Conservation (phyloP, 2,888 invertebrate genomes). For the Meandrusa payeni region DNA sequence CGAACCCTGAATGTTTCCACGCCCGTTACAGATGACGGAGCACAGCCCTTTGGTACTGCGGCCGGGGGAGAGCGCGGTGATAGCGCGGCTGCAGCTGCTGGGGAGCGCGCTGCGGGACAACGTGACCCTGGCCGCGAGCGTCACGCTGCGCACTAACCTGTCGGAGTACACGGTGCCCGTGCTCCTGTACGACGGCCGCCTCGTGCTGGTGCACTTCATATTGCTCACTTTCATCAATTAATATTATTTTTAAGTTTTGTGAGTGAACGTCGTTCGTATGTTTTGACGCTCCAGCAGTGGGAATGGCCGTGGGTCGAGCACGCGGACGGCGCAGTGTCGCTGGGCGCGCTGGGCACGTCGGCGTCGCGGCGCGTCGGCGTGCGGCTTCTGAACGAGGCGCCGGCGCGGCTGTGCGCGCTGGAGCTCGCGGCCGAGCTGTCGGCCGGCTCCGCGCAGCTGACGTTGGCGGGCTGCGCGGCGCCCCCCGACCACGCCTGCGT, state of each 20-base stretch:
- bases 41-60: background rate
- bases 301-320: conserved; percentile 49
- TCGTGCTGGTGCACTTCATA: conserved; percentile 60
- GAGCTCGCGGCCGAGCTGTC: conserved; percentile 37
- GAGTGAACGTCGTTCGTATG: no score
- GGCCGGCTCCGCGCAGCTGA: conserved; percentile 35
- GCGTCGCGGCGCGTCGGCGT: conserved; percentile 84
- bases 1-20: no score
- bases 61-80: background rate
- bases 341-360: conserved; percentile 84
- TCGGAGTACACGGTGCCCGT: conserved; percentile 67
- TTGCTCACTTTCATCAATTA: no score
- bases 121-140: conserved; percentile 27
- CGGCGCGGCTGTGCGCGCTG: conserved; percentile 44
- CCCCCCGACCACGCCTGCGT: conserved; percentile 32
- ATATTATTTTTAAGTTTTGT: no score
- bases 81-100: conserved; percentile 34
- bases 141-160: conserved; percentile 73
- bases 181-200: conserved; percentile 62
- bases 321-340: conserved; percentile 62
- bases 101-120: conserved; percentile 25
- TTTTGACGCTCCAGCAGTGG: conserved; percentile 49
- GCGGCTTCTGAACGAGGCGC: conserved; percentile 53
- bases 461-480: conserved; percentile 28
- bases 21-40: background rate